Evolutionary conservation across 2,888 invertebrate species (phyloP).

Genomic region (Crematogaster levior): DNA sequence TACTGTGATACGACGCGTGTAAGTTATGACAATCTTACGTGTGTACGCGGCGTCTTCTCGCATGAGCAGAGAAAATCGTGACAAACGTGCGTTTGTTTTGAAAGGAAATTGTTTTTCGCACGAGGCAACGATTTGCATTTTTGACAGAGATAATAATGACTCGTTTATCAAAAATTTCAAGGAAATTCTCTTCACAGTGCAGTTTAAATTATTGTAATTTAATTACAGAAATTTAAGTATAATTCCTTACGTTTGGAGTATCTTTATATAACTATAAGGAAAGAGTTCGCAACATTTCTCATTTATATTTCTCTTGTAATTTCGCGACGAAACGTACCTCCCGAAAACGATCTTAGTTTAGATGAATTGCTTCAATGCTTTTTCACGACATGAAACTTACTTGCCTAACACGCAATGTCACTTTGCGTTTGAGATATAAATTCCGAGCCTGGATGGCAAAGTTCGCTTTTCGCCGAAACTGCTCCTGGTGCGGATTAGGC

Average conservation of each 20-base stretch:
- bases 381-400: slow-evolving; percentile 37
- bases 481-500: slow-evolving; percentile 63
- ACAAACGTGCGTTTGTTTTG: neutral
- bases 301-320: neutral
- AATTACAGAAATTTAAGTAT: neutral
- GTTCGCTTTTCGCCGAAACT: slow-evolving; percentile 60
- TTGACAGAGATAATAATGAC: neutral
- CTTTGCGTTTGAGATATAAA: slow-evolving; percentile 48
- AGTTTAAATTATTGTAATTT: neutral
- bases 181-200: neutral
- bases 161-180: neutral
- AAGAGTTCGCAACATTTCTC: neutral
- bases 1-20: slow-evolving; percentile 35
- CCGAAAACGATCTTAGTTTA: slow-evolving; percentile 22
- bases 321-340: neutral
- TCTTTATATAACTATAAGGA: neutral
- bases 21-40: slow-evolving; percentile 50
- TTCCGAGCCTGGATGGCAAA: slow-evolving; percentile 31
- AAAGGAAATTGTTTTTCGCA: neutral
- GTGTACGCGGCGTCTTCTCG: slow-evolving; percentile 7
- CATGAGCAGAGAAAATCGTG: neutral
- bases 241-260: too few relatives aligned
- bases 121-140: neutral
- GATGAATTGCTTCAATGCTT: slow-evolving; percentile 35
- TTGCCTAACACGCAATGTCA: slow-evolving; percentile 47